Evolutionary conservation across 2,797 vertebrate species (phyloP), one percentile per base, ranked within the genome.

Genomic region (Momotus momota): DNA sequence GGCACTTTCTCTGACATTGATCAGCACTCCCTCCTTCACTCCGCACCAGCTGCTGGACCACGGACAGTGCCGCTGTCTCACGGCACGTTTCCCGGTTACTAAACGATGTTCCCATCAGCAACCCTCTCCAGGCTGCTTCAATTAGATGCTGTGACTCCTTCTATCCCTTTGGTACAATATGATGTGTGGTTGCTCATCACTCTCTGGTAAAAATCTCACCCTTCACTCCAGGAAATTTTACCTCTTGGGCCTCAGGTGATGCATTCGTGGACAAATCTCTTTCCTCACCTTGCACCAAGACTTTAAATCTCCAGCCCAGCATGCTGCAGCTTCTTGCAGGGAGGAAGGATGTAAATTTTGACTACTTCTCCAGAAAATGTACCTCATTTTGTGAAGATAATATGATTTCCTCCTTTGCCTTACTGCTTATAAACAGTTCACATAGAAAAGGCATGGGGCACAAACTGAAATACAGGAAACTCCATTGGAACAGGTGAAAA

Each of bases 51-150:
- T 0, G 40, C 73, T 78, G 16, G 17, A 74, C 55, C 14, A 13
- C 0, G 14, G 33, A 41, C 58, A 43, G 19, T 5, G 12, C 0
- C 0, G 33, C 27, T n/a, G 15, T 27, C 54, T 54, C 54, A 45
- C 18, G 7, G 33, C 13, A 58, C 40, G 33, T 48, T 49, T 67
- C 27, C 20, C 33, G 1, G 0, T 35, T n/a, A 64, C 31, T 18
- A 75, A 86, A 64, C 0, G 3, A 49, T 1, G 4, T 7, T 72
- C 55, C 46, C 18, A 20, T 15, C 31, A 48, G 33, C 58, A 86
- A 23, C 21, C 13, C 29, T 29, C 61, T n/a, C 26, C 12, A 66
- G 35, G 45, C 48, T 86, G 19, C 48, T 74, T 48, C 40, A 69
- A 66, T 17, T 16, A 72, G 54, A 33, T 21, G 16, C 40, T 54